Evolutionary conservation across 2,113 vertebrate species (phyloP), one percentile per base, ranked within the genome.

Genomic region (Poeciliopsis occidentalis): DNA sequence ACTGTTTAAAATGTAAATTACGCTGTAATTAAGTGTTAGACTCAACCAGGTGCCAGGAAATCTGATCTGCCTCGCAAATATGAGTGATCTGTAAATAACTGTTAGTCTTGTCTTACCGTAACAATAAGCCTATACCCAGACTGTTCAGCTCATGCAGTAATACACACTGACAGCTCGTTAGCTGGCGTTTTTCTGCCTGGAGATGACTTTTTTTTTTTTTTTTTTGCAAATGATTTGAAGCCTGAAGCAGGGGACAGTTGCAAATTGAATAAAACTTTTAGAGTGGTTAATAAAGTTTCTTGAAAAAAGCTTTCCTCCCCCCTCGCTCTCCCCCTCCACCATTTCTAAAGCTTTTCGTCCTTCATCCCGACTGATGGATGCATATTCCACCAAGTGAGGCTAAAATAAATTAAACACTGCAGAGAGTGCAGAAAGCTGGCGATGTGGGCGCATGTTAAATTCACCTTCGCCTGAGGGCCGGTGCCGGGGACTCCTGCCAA

Each of bases 81-180:
- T 91, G 85, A 89, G 74, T 75, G 93, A 93, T 92, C 88, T 97
- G 96, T 97, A 96, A 95, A 97, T 97, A 97, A 65, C 67, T 69
- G 47, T 93, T 93, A 89, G 87, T 94, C 92, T 95, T 84, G 95
- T 95, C 82, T 94, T 95, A 93, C 92, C 89, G 93, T 94, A 94
- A 94, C 93, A 91, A 92, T 82, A 83, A 93, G 76, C 81, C 95
- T 94, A 92, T 96, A 95, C 94, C 94, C 93, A 94, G 93, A 94
- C 83, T 95, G 83, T 88, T 81, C 76, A 81, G 87, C 83, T 87
- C 88, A 65, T 71, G 76, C 81, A 78, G 73, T 76, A 92, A 90
- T 90, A 91, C 91, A 93, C 86, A 85, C 86, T 76, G 86, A 89
- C 80, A 51, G 81, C 87, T 88, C 69, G 75, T 82, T 66, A 67